Evolutionary conservation across 2,888 invertebrate species (phyloP).

Genomic region (Drosophila picticornis): DNA sequence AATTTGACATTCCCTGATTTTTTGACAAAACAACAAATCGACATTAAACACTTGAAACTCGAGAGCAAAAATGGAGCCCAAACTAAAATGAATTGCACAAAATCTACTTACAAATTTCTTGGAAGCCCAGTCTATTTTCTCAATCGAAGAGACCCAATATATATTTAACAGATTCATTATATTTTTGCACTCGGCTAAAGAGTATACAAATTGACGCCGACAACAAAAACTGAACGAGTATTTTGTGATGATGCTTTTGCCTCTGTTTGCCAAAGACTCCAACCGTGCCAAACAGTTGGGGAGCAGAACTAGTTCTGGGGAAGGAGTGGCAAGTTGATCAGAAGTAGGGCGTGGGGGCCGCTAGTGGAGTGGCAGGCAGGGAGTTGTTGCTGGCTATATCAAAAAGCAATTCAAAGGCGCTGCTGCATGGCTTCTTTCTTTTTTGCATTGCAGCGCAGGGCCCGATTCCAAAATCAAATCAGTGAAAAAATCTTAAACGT

Average conservation of each 20-base stretch:
- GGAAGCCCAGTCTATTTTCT: background rate
- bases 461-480: slow-evolving; percentile 71
- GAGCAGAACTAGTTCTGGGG: slow-evolving; percentile 14
- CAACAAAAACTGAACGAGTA: slow-evolving; percentile 36
- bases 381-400: slow-evolving; percentile 30
- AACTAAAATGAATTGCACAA: background rate
- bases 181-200: background rate
- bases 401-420: slow-evolving; percentile 60
- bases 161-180: background rate
- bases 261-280: slow-evolving; percentile 54
- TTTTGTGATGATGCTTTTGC: slow-evolving; percentile 42
- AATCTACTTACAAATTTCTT: background rate
- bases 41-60: background rate
- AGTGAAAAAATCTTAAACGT: slow-evolving; percentile 76
- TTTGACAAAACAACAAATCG: background rate
- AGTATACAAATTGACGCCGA: slow-evolving; percentile 44
- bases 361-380: background rate
- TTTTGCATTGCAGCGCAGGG: slow-evolving; percentile 62
- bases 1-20: background rate
- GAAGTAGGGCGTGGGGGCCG: background rate
- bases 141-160: background rate
- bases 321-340: background rate
- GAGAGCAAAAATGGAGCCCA: too few species aligned
- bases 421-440: slow-evolving; percentile 32
- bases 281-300: slow-evolving; percentile 13